Evolutionary conservation across 2,888 invertebrate species (phyloP), one percentile per base, ranked within the genome.

Genomic region (Nemoura dubitans): DNA sequence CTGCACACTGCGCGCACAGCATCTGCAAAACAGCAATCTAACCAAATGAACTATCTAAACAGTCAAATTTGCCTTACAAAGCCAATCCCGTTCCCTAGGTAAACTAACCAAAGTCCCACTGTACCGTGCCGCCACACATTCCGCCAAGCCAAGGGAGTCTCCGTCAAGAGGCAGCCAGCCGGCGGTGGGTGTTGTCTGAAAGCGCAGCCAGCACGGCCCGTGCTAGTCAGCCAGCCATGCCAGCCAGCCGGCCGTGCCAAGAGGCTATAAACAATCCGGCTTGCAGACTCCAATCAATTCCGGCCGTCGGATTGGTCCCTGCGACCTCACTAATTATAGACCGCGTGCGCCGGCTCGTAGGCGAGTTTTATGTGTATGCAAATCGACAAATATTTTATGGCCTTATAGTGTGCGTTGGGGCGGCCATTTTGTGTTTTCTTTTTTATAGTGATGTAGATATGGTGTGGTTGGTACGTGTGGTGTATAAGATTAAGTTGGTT

Each of bases 301-400:
- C 81, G 30, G 30, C 81, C 6, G 2, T 3, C 2, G 10, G n/a
- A 81, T 81, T 81, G 81, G 81, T 81, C 81, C 30, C 28, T 29
- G 6, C 28, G 81, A 29, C 81, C 2, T 27, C 6, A 30, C 0
- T 81, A 81, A 81, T 81, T 81, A 81, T 81, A 81, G 28, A 30
- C 21, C 16, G 81, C 14, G 7, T 10, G 16, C 5, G 80, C 6
- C 21, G 14, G 81, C 30, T 80, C 80, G 80, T 3, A n/a, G n/a
- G n/a, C n/a, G n/a, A n/a, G n/a, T n/a, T n/a, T 81, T 30, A 7
- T 81, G 7, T n/a, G 28, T 81, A 81, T 81, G 81, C 30, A 81
- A 81, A 81, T 81, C 29, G 81, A 29, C 28, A 78, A 81, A 81
- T 81, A 81, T 81, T 81, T 81, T 81, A 81, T 81, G n/a, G 81